phyloP scores from a whole-genome alignment of 2,888 invertebrate genomes.

The Trachelus troglodyta region DNA sequence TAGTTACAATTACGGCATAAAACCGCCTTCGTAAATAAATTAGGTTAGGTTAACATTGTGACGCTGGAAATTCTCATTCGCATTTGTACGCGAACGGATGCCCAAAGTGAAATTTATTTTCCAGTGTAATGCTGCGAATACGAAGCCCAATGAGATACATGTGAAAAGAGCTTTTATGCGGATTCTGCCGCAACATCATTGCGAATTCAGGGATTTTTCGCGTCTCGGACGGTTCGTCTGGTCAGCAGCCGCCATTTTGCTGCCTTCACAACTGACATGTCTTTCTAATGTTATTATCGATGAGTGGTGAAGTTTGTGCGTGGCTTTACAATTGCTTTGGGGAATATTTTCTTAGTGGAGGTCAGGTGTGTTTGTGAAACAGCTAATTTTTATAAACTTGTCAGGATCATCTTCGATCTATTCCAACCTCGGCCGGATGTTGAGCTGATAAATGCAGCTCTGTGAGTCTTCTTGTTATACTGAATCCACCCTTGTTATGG shows the following conservation, averaged over 20 bases:
- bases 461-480: constrained; percentile 20
- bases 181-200: constrained; percentile 2
- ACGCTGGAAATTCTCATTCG: not conserved
- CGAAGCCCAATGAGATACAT: not conserved
- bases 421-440: constrained; percentile 32
- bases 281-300: constrained; percentile 63
- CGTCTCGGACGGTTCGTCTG: constrained; percentile 38
- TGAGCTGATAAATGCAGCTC: constrained; percentile 25
- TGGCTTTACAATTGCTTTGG: constrained; percentile 18
- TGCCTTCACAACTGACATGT: constrained; percentile 58
- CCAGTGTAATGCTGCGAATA: not conserved
- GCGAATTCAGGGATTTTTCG: constrained; percentile 17
- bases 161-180: not conserved
- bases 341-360: not conserved
- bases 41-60: not conserved
- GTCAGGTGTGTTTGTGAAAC: not conserved
- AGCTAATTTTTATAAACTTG: not conserved
- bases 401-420: not conserved
- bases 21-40: not conserved
- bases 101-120: not conserved
- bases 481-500: constrained; percentile 21
- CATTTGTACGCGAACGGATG: not conserved
- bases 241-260: constrained; percentile 56
- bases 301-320: constrained; percentile 39
- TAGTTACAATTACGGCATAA: not conserved